Conservation (phyloP, 2,113 vertebrate genomes). For the Nycticebus coucang region DNA sequence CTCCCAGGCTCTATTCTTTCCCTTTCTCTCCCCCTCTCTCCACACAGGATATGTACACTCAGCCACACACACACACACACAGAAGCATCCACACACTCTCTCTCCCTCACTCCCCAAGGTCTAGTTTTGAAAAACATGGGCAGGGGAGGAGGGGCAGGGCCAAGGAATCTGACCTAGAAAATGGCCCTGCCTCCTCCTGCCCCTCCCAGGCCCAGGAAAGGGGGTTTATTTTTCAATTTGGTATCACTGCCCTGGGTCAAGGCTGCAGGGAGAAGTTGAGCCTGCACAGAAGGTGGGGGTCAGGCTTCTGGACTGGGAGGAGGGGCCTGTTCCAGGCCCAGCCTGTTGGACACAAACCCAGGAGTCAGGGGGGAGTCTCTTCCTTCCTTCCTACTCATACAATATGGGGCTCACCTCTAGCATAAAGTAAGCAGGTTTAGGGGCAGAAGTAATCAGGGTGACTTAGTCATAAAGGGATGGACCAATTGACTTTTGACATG, state of each 20-base stretch:
- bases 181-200: neutral
- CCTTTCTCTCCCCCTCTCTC: neutral
- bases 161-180: slow-evolving; percentile 63
- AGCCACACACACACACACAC: slow-evolving; percentile 3
- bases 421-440: slow-evolving; percentile 53
- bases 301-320: neutral
- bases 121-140: slow-evolving; percentile 60
- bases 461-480: neutral
- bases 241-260: slow-evolving; percentile 43
- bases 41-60: neutral
- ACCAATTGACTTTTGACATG: slow-evolving; percentile 39
- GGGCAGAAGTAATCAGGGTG: neutral
- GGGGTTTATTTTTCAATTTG: slow-evolving; percentile 24
- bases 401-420: slow-evolving; percentile 44
- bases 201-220: neutral
- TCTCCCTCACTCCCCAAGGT: slow-evolving; percentile 41
- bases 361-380: slow-evolving; percentile 17
- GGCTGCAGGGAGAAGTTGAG: slow-evolving; percentile 14
- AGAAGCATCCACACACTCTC: neutral
- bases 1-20: slow-evolving; percentile 9
- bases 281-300: neutral
- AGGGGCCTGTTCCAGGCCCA: slow-evolving; percentile 51
- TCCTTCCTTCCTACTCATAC: neutral
- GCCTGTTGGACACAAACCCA: slow-evolving; percentile 63
- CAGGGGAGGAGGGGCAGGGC: slow-evolving; percentile 40